Evolutionary conservation across 1,140 invertebrate species (phyloP), one percentile per base, ranked within the genome.

Genomic region (Chymomyza costata): DNA sequence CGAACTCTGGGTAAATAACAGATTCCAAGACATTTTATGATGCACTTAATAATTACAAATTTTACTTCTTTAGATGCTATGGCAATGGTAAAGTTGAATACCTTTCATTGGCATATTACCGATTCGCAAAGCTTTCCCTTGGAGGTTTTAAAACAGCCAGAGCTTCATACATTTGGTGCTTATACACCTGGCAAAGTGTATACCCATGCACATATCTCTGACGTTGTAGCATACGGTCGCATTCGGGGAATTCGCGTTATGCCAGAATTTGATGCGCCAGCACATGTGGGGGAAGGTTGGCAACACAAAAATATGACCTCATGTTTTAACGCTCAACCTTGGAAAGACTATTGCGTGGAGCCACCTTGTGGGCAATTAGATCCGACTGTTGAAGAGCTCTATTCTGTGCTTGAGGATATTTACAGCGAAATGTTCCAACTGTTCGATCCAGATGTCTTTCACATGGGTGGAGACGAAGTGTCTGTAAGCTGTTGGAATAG

Each of bases 61-160:
- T 1, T 6, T 18, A 16, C 0, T 44, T 49, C 6, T 7, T 6
- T 48, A 87, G 93, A 94, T 67, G 94, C 88, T 0, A 95, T 96
- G 93, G 90, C 91, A 0, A 88, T 90, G 69, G 91, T 91, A 7
- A 96, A 96, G 71, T 70, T 96, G 28, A 96, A 96, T 76, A 91
- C 91, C 0, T 93, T 96, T 81, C 94, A 96, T 65, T 95, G 94
- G 93, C 94, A 96, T 64, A 93, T 96, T n/a, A 95, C 93, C 0
- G 94, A 96, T 81, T 91, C 92, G 0, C 94, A 95, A 14, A 95
- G 93, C 65, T 95, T 96, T 69, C 94, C 94, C 0, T 90, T 94
- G 41, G 90, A 90, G 16, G 90, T 93, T 0, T 87, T 88, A 65
- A 90, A 89, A 3, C 88, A 88, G 32, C 94, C 94, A 0, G 85